These are phyloP conservation scores for Orgyia antiqua DNA, from an alignment of 2,888 invertebrate species.

Conservation along the genomic window DNA sequence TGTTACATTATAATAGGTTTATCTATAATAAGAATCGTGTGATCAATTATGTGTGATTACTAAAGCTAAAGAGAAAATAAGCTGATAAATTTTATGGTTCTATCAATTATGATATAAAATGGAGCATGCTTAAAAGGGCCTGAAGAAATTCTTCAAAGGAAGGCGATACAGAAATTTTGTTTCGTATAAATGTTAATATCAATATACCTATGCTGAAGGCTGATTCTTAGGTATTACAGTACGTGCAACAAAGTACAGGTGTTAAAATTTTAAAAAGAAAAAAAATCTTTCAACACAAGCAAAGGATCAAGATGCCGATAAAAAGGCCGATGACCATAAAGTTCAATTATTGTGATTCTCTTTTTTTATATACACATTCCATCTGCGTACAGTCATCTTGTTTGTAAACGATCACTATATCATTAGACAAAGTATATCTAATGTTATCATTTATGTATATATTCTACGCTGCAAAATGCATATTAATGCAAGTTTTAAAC, in stretches of 20 bases:
- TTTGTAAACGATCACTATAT: not conserved
- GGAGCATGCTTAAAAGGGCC: too few relatives aligned
- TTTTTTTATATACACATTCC: conserved; percentile 15
- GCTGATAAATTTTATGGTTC: too few relatives aligned
- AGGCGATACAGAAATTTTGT: too few relatives aligned
- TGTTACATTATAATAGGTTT: too few relatives aligned
- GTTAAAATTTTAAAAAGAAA: not conserved
- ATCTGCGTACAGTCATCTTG: conserved; percentile 15
- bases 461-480: not conserved
- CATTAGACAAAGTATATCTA: not conserved
- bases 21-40: too few relatives aligned
- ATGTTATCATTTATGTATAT: not conserved
- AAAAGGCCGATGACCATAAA: conserved; percentile 5
- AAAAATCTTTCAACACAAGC: conserved; percentile 1
- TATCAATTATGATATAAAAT: too few relatives aligned
- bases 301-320: conserved; percentile 4
- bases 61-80: too few relatives aligned
- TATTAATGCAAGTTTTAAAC: not conserved
- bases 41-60: too few relatives aligned
- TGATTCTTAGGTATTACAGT: too few relatives aligned
- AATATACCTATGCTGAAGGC: too few relatives aligned
- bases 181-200: too few relatives aligned
- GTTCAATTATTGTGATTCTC: conserved; percentile 1
- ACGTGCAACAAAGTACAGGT: not conserved
- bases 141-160: too few relatives aligned